Base-by-base conservation (phyloP, 2,113 vertebrate genomes). In the Hydrochoerus hydrochaeris region DNA sequence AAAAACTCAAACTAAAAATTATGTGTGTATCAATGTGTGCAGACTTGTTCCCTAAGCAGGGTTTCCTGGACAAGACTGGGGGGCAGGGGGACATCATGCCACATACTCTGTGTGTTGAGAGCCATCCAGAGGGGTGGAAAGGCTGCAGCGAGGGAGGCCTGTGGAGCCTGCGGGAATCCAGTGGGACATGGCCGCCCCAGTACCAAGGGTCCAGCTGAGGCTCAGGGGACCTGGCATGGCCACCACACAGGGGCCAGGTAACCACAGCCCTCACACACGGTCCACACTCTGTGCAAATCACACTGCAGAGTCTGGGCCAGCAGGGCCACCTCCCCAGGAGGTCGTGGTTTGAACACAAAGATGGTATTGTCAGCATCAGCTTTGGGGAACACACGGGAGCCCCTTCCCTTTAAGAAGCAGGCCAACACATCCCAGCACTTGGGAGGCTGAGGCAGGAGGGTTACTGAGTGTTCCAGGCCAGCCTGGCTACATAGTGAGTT, bases 361-460 rank as follows among this genome's bases (percentile, higher is more conserved):
- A 73, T 13, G 71, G 20, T 4, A 0, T 9, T 35, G 6, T 8
- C n/a, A 22, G 1, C 0, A 3, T 12, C 32, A 30, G 69, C 38
- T 54, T 49, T 7, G 41, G 11, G 24, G 41, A 63, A 62, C 26
- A 41, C 41, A 9, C 1, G 1, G 1, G 83, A 10, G 32, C 83
- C 52, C 46, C 24, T 88, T 84, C 28, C 24, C 44, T 73, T 73
- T 87, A 78, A 69, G 44, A 75, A 41, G 52, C 41, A 28, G 41
- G 20, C 69, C 20, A 73, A 9, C 69, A 41, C 69, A 22, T 28
- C 73, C 26, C 38, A 46, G 24, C 71, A 75, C 22, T 28, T 0
- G 3, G 69, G 8, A 78, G 75, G 75, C 75, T 78, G 75, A 78
- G 75, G 44, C 75, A 78, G 28, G 75, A 78, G 26, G 44, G 7